Evolutionary conservation across 1,140 invertebrate species (phyloP).

Genomic region (Polypedilum pembai): DNA sequence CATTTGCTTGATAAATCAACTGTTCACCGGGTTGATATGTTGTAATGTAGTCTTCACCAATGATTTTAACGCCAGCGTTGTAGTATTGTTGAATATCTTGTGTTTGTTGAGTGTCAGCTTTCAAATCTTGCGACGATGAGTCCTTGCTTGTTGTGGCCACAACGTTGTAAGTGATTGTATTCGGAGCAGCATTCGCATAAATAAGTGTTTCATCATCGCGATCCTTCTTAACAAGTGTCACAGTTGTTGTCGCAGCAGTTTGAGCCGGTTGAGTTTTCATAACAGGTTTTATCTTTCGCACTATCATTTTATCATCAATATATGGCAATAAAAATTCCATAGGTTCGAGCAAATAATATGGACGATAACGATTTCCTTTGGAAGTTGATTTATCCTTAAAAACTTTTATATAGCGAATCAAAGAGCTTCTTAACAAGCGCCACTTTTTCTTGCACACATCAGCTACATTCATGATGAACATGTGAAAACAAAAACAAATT

Average conservation of each 20-base stretch:
- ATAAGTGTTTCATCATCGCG: neutral
- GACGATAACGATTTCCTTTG: conserved; percentile 17
- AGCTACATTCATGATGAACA: no score
- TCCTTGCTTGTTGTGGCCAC: conserved; percentile 7
- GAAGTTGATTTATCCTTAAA: conserved; percentile 21
- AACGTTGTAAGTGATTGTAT: conserved; percentile 4
- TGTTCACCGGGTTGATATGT: conserved; percentile 15
- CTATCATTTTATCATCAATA: neutral
- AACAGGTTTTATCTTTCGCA: neutral
- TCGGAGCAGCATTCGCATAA: neutral
- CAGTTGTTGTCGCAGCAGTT: neutral
- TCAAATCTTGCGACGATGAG: neutral
- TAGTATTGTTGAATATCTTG: conserved; percentile 20
- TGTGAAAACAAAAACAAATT: neutral
- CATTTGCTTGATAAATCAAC: conserved; percentile 2
- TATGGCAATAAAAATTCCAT: neutral
- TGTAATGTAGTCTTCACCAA: conserved; percentile 7
- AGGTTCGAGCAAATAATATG: neutral
- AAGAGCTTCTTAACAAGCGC: neutral
- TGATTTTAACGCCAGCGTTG: neutral
- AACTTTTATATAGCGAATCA: conserved; percentile 8
- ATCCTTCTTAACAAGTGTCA: conserved; percentile 3
- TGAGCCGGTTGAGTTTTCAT: neutral
- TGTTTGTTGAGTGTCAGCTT: neutral
- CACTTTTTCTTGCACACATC: conserved; percentile 22